These are phyloP conservation scores for Sialis fuliginosa DNA, from an alignment of 2,888 invertebrate genomes.

Conservation along the genomic window DNA sequence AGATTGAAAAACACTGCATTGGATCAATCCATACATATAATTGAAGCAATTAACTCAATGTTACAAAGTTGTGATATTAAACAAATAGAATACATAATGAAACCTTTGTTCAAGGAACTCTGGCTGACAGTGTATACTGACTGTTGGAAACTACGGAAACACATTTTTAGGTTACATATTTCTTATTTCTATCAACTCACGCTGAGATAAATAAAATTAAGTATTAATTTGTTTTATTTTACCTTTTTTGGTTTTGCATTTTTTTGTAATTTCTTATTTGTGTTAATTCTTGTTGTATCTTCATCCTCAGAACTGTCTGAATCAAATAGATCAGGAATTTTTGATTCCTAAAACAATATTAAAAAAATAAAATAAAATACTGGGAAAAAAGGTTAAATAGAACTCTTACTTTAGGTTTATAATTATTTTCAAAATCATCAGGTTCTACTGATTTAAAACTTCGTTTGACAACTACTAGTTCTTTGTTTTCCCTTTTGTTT, in stretches of 20 bases:
- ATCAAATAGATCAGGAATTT: constrained; percentile 31
- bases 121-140: no score
- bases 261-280: constrained; percentile 12
- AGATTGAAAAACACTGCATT: background rate
- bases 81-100: no score
- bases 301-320: constrained; percentile 37
- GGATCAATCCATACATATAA: background rate
- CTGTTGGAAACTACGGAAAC: no score
- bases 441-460: background rate
- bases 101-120: no score
- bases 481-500: no score
- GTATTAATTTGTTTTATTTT: no score
- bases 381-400: background rate
- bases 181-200: no score
- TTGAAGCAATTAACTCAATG: no score
- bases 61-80: no score
- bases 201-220: no score
- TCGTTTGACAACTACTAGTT: no score
- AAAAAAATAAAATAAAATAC: background rate
- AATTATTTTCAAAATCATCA: background rate
- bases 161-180: no score
- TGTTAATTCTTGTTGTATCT: constrained; percentile 9
- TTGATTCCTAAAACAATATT: constrained; percentile 8
- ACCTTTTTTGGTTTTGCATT: constrained; percentile 5
- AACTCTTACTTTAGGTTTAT: background rate